Evolutionary conservation across 1,140 invertebrate genomes (phyloP).

Genomic region (Euura saliciscinereae): DNA sequence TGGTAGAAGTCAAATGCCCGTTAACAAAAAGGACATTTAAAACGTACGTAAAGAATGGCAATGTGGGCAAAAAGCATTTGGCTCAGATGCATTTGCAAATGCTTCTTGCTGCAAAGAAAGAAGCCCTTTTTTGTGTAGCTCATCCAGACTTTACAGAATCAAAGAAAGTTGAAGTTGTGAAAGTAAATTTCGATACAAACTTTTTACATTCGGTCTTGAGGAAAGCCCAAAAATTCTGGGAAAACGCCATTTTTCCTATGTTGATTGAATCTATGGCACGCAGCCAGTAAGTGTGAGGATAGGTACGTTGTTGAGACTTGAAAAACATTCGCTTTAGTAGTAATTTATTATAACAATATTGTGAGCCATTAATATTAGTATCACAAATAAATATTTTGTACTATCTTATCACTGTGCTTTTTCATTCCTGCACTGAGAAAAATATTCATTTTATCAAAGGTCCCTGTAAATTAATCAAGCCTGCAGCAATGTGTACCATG

Average conservation of each 20-base stretch:
- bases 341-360: conserved; percentile 22
- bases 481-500: not conserved
- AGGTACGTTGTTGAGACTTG: conserved; percentile 30
- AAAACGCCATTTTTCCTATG: conserved; percentile 28
- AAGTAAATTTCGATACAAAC: too few species aligned
- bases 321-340: conserved; percentile 25
- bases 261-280: too few species aligned
- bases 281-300: conserved; percentile 23
- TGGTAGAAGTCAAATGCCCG: conserved; percentile 48
- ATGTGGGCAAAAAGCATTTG: conserved; percentile 32
- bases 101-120: conserved; percentile 17
- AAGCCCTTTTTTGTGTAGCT: too few species aligned
- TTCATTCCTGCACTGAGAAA: too few species aligned
- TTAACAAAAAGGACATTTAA: conserved; percentile 25
- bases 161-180: too few species aligned
- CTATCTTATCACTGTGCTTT: not conserved
- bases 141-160: too few species aligned
- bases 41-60: conserved; percentile 26
- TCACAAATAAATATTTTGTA: too few species aligned
- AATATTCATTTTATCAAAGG: not conserved
- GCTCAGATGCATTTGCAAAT: conserved; percentile 46
- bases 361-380: not conserved
- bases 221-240: conserved; percentile 19
- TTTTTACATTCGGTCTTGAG: too few species aligned
- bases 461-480: not conserved